Evolutionary conservation across 2,113 vertebrate species (phyloP).

Genomic region (Lophius piscatorius): DNA sequence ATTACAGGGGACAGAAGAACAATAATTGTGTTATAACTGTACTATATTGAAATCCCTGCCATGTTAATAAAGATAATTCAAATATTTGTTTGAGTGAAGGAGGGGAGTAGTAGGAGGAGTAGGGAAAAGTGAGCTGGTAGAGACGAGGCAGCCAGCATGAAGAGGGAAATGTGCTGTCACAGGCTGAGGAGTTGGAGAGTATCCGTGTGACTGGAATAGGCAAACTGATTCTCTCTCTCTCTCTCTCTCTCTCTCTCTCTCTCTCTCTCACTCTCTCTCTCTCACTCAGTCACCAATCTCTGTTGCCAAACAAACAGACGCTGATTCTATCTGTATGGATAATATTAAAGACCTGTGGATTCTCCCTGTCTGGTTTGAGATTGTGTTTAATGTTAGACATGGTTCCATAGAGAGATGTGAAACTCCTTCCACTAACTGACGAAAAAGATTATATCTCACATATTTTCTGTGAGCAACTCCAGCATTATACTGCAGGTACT

Average conservation of each 20-base stretch:
- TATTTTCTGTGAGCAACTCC: too few species aligned
- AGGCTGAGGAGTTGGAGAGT: conserved; percentile 57
- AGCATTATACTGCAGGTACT: too few species aligned
- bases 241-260: conserved; percentile 10
- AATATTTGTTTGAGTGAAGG: conserved; percentile 40
- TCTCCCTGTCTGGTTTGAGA: conserved; percentile 18
- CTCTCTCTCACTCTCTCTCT: conserved; percentile 18
- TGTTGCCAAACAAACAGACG: conserved; percentile 26
- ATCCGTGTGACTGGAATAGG: conserved; percentile 67
- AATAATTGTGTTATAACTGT: conserved; percentile 7
- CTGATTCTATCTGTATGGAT: conserved; percentile 30
- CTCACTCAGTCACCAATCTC: not conserved
- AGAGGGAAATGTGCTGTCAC: conserved; percentile 68
- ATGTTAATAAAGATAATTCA: conserved; percentile 29
- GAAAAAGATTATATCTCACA: too few species aligned
- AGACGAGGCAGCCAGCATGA: conserved; percentile 65
- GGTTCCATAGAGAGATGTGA: not conserved
- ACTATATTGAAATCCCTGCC: conserved; percentile 31
- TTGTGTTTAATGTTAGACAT: conserved; percentile 17
- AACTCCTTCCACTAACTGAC: too few species aligned
- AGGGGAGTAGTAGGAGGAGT: not conserved
- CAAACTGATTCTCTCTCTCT: conserved; percentile 46
- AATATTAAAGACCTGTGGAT: conserved; percentile 37
- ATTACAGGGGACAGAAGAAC: conserved; percentile 24
- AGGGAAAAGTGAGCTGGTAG: conserved; percentile 14